Conservation (phyloP, 2,888 invertebrate genomes). For the Vanessa cardui region DNA sequence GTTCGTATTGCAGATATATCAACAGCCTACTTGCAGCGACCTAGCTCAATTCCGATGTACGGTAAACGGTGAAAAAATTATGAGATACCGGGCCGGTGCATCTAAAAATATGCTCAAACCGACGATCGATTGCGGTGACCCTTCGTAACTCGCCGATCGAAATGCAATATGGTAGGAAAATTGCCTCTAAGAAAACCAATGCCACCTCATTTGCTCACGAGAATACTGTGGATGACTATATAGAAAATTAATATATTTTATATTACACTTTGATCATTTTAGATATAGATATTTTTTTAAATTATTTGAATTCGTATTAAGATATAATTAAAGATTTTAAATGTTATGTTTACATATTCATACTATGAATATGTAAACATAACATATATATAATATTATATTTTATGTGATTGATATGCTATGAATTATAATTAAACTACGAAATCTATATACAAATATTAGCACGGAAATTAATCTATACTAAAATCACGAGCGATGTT, state of each 20-base stretch:
- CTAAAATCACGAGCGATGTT: slow-evolving; percentile 53
- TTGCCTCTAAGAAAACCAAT: slow-evolving; percentile 18
- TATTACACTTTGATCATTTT: no score
- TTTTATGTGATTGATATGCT: neutral
- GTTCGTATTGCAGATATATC: neutral
- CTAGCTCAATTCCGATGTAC: slow-evolving; percentile 54
- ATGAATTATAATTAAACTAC: neutral
- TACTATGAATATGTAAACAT: no score
- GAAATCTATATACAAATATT: slow-evolving; percentile 2
- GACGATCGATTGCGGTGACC: slow-evolving; percentile 68
- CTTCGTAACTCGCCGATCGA: slow-evolving; percentile 49
- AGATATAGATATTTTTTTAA: neutral
- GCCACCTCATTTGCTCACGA: neutral
- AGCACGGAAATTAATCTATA: slow-evolving; percentile 4
- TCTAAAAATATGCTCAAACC: slow-evolving; percentile 75
- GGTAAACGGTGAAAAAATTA: slow-evolving; percentile 65
- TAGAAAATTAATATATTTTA: neutral
- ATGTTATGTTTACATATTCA: neutral
- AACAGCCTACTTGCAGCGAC: slow-evolving; percentile 48
- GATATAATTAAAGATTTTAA: no score
- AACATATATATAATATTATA: no score
- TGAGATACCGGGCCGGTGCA: slow-evolving; percentile 60
- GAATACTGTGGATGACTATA: neutral
- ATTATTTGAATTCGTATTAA: no score
- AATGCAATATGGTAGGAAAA: slow-evolving; percentile 37